Conservation (phyloP, 1,140 invertebrate genomes). For the Drosophila leontia region DNA sequence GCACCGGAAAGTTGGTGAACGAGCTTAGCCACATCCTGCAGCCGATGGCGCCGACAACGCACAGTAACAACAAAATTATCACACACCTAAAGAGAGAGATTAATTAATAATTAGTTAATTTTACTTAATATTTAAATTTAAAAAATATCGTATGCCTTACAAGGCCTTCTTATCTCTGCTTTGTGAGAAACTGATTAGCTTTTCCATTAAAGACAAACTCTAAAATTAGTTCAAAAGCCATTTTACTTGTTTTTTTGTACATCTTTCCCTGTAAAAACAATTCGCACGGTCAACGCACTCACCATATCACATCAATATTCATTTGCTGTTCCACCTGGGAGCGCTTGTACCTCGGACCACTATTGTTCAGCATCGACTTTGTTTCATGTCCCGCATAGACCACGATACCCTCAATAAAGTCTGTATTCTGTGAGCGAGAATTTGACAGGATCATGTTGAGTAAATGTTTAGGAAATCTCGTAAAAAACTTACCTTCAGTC, state of each 20-base stretch:
- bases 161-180: no score
- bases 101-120: not conserved
- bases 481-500: slow-evolving; percentile 93
- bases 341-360: slow-evolving; percentile 97
- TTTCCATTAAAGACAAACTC: not conserved
- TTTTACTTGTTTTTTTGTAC: not conserved
- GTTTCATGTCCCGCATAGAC: slow-evolving; percentile 99
- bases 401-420: slow-evolving; percentile 97
- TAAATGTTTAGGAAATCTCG: no score
- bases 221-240: not conserved
- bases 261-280: not conserved
- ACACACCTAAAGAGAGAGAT: slow-evolving; percentile 88
- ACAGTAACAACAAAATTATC: slow-evolving; percentile 95
- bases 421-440: slow-evolving; percentile 83
- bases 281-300: slow-evolving; percentile 26
- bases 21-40: slow-evolving; percentile 93
- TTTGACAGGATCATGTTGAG: not conserved
- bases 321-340: slow-evolving; percentile 96
- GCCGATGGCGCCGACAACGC: slow-evolving; percentile 95
- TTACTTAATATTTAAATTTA: not conserved
- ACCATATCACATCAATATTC: slow-evolving; percentile 97
- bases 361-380: slow-evolving; percentile 99
- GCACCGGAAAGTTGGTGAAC: slow-evolving; percentile 85
- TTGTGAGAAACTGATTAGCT: not conserved
- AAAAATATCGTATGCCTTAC: not conserved